Conservation (phyloP, 2,888 invertebrate species). For the Orchesellides sinensis region DNA sequence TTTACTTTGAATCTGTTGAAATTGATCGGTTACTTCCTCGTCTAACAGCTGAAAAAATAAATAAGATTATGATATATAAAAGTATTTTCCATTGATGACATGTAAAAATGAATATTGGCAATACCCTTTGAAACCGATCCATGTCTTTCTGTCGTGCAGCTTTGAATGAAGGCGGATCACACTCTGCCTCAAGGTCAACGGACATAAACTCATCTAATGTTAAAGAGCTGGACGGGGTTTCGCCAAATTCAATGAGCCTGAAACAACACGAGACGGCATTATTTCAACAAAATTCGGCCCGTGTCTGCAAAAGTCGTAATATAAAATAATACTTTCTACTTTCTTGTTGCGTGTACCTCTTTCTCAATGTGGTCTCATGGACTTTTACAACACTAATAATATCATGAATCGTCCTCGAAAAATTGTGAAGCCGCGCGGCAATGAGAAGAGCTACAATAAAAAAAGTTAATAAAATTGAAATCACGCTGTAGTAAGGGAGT, state of each 20-base stretch:
- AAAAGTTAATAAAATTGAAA: not conserved
- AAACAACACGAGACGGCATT: not conserved
- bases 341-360: constrained; percentile 83
- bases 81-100: no score
- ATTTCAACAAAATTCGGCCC: not conserved
- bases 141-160: constrained; percentile 92
- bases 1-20: constrained; percentile 89
- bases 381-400: constrained; percentile 97
- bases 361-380: constrained; percentile 94
- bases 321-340: no score
- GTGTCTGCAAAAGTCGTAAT: not conserved
- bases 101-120: no score
- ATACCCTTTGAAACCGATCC: constrained; percentile 89
- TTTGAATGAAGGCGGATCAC: constrained; percentile 97
- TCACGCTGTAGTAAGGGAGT: not conserved
- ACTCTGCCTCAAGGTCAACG: constrained; percentile 96
- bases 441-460: constrained; percentile 88
- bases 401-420: constrained; percentile 89
- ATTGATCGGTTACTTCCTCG: constrained; percentile 78
- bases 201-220: constrained; percentile 98
- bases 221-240: constrained; percentile 95
- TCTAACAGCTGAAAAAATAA: constrained; percentile 79
- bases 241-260: constrained; percentile 94
- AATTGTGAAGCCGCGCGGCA: constrained; percentile 95
- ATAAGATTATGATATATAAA: no score